Conservation (phyloP, 2,113 vertebrate species). For the Salvelinus namaycush region DNA sequence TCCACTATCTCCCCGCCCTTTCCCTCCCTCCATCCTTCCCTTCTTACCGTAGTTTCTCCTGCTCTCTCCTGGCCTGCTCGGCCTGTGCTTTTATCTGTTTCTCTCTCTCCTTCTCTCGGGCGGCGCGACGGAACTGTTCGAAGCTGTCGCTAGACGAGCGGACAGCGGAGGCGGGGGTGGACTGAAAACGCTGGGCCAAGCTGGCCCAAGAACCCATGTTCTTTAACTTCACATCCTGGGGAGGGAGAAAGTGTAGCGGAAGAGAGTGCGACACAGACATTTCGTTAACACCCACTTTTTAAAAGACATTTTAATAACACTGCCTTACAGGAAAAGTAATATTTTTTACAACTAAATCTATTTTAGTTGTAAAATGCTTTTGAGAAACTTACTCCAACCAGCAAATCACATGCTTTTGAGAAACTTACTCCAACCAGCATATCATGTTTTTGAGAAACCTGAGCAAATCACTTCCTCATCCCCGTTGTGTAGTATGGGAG, state of each 20-base stretch:
- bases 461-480: too few relatives aligned
- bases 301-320: too few relatives aligned
- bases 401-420: too few relatives aligned
- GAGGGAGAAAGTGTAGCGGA: not conserved
- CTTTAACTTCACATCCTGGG: conserved; percentile 84
- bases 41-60: conserved; percentile 80
- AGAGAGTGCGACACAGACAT: not conserved
- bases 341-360: too few relatives aligned
- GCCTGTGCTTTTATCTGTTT: conserved; percentile 86
- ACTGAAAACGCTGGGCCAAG: conserved; percentile 85
- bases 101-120: conserved; percentile 89
- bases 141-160: conserved; percentile 93
- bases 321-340: too few relatives aligned
- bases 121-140: conserved; percentile 84
- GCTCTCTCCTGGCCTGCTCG: conserved; percentile 80
- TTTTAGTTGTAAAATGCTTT: too few relatives aligned
- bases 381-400: too few relatives aligned
- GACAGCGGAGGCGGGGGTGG: conserved; percentile 75
- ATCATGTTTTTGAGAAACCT: too few relatives aligned
- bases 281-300: too few relatives aligned
- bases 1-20: not conserved
- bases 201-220: conserved; percentile 93
- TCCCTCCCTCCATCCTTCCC: not conserved
- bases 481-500: too few relatives aligned
- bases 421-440: too few relatives aligned